A percentile compares a stretch with the other conserved stretches of the same genome.
Conservation (phyloP, 2,888 invertebrate genomes). For the Apamea crenata region DNA sequence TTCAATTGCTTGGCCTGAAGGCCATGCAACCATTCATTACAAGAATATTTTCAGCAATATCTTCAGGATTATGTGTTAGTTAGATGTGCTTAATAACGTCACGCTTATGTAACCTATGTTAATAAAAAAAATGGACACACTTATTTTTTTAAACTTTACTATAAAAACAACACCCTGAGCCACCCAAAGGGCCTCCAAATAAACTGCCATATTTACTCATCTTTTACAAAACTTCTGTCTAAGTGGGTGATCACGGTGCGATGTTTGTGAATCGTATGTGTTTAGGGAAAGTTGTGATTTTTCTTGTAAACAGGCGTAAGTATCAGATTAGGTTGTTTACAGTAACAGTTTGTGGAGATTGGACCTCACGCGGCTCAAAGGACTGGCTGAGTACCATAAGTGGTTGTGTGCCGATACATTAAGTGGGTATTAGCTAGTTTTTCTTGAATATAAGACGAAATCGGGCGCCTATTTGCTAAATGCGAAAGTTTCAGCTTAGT, state of each 20-base stretch:
- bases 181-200: constrained; percentile 31
- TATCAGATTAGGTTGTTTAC: constrained; percentile 69
- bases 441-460: constrained; percentile 10
- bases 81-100: neutral
- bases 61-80: neutral
- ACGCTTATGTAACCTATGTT: too few species aligned
- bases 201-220: constrained; percentile 52
- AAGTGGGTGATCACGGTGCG: constrained; percentile 68
- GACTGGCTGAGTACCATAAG: constrained; percentile 37
- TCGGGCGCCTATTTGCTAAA: constrained; percentile 14
- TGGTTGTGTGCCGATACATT: constrained; percentile 38
- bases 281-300: constrained; percentile 67
- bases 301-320: constrained; percentile 60
- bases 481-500: constrained; percentile 3
- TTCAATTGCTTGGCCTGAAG: too few species aligned
- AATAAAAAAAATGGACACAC: neutral
- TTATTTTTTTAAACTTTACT: neutral
- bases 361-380: constrained; percentile 55
- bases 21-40: too few species aligned
- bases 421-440: constrained; percentile 21
- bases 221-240: constrained; percentile 57
- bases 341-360: constrained; percentile 61
- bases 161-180: constrained; percentile 7
- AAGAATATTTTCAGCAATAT: neutral
- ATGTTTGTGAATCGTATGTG: constrained; percentile 67